Base-by-base conservation (phyloP, 2,888 invertebrate genomes). In the Serrognathus titanus region DNA sequence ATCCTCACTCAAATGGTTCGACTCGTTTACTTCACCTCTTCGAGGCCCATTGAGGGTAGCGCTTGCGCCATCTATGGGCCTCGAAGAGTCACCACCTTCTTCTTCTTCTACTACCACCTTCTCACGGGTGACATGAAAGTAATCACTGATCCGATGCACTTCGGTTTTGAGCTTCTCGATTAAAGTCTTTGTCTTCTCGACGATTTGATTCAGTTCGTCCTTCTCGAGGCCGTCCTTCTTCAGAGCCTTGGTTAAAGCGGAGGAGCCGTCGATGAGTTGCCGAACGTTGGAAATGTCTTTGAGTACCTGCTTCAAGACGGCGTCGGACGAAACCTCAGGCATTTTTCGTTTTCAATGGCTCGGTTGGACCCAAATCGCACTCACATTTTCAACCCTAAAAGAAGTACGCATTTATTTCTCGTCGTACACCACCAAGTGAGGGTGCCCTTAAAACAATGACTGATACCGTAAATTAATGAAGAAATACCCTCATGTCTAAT, bases 171-270 rank as follows among this genome's bases (percentile, higher is more conserved):
- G 57, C 24, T 51, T 40, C 40, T 62, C 59, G 20, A 68, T 56
- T 31, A 64, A 13, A n/a, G 16, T 53, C 60, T 66, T 65, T 3
- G 65, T 64, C 40, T 56, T 51, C 36, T 64, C 55, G 4, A 65
- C 52, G 37, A 64, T 40, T 10, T 56, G 55, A n/a, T 59, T 46
- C 4, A 50, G 20, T 40, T 53, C 55, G n/a, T 43, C 9, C 20
- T 50, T 48, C 52, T 62, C 38, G n/a, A 58, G 50, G 46, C 63
- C 51, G 7, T 56, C 11, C 35, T 51, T 37, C 8, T 49, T 39
- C 40, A 56, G 53, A 46, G 39, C 54, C 16, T 57, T 48, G 51
- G 60, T 39, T 16, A 66, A 39, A 43, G 59, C 53, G 20, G 60
- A 48, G 6, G 62, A 55, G 13, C 57, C 59, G 36, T 60, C 45